These are phyloP conservation scores for Pandemis cinnamomeana DNA, from an alignment of 2,888 invertebrate species.

Conservation along the genomic window DNA sequence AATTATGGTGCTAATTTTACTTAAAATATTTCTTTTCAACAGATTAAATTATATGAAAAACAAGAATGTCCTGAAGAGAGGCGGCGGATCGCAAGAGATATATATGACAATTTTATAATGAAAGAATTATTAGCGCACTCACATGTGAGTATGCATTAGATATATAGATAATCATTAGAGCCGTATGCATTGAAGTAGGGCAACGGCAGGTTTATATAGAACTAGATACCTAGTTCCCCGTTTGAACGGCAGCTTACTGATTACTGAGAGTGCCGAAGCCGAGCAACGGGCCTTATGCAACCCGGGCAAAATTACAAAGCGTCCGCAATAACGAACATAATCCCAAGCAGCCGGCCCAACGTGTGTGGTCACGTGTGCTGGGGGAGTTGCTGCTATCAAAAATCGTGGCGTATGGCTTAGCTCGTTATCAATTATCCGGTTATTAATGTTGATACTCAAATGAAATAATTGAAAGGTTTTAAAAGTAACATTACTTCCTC, in stretches of 20 bases:
- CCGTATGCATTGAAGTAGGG: not conserved
- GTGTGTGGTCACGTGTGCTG: slow-evolving; percentile 24
- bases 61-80: slow-evolving; percentile 98
- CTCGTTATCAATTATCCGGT: slow-evolving; percentile 7
- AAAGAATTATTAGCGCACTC: slow-evolving; percentile 99
- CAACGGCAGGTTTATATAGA: not conserved
- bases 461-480: not conserved
- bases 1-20: not conserved
- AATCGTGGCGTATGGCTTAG: slow-evolving; percentile 21
- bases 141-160: slow-evolving; percentile 91
- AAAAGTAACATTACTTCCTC: not conserved
- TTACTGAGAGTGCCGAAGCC: not conserved
- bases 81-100: slow-evolving; percentile 96
- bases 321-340: slow-evolving; percentile 41
- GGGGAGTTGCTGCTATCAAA: slow-evolving; percentile 15
- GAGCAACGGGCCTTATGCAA: slow-evolving; percentile 17
- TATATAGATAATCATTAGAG: not conserved
- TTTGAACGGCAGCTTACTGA: slow-evolving; percentile 7
- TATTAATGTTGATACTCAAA: not conserved
- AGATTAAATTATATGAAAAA: slow-evolving; percentile 99
- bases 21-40: slow-evolving; percentile 64
- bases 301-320: slow-evolving; percentile 22
- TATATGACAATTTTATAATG: slow-evolving; percentile 99
- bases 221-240: not conserved
- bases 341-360: slow-evolving; percentile 22